Conservation (phyloP, 2,113 vertebrate species). For the Microtus ochrogaster region DNA sequence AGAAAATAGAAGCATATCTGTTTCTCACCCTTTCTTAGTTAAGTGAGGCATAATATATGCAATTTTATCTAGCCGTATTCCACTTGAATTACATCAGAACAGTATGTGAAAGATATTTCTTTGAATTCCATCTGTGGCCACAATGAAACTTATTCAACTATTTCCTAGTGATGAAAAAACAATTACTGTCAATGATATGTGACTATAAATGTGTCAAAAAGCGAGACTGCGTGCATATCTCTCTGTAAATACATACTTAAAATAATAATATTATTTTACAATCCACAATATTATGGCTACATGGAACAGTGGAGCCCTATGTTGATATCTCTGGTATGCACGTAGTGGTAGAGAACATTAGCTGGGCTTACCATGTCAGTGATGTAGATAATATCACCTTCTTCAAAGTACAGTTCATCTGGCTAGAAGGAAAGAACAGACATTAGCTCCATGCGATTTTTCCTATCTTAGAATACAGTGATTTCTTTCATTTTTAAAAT, state of each 20-base stretch:
- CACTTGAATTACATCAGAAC: constrained; percentile 8
- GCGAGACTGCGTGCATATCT: background rate
- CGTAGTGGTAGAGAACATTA: constrained; percentile 15
- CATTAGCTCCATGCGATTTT: background rate
- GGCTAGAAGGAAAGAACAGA: constrained; percentile 87
- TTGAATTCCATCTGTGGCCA: background rate
- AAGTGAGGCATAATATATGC: background rate
- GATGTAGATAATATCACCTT: constrained; percentile 98
- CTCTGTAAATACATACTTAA: background rate
- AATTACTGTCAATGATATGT: background rate
- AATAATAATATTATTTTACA: background rate
- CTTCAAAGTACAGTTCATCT: constrained; percentile 98
- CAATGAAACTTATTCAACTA: background rate
- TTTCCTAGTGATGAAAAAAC: background rate
- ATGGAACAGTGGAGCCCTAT: background rate
- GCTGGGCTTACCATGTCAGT: constrained; percentile 93
- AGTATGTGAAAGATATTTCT: background rate
- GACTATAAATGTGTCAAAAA: constrained; percentile 13
- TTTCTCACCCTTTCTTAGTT: background rate
- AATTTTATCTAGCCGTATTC: background rate
- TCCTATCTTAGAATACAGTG: constrained; percentile 19
- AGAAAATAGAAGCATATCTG: background rate
- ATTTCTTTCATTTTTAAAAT: constrained; percentile 6
- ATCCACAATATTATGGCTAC: background rate
- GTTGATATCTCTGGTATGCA: background rate